These are phyloP conservation scores for Ormyrus rosae DNA, from an alignment of 2,888 invertebrate species.

Conservation along the genomic window DNA sequence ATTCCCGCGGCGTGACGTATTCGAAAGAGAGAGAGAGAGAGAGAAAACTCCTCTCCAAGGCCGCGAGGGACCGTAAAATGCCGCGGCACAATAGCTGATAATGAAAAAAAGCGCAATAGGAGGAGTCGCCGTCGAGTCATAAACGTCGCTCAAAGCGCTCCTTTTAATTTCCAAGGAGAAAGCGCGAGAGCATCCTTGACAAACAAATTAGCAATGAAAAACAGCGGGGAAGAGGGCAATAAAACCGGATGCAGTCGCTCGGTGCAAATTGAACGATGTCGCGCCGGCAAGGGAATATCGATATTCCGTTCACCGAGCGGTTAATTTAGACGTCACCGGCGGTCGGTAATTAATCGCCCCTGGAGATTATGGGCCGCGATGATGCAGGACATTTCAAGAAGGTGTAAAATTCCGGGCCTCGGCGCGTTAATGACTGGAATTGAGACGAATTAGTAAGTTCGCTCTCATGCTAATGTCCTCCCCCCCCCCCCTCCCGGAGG, in stretches of 20 bases:
- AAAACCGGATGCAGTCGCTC: not conserved
- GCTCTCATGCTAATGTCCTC: slow-evolving; percentile 5
- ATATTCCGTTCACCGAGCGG: not conserved
- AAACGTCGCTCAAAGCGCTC: slow-evolving; percentile 13
- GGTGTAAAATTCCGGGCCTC: slow-evolving; percentile 20
- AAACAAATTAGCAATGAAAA: slow-evolving; percentile 23
- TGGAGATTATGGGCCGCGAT: too few species aligned
- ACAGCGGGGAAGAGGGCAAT: not conserved
- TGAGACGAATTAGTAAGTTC: slow-evolving; percentile 26
- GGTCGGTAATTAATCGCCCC: not conserved
- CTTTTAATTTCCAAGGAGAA: slow-evolving; percentile 17
- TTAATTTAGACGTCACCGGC: slow-evolving; percentile 12
- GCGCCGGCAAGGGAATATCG: not conserved
- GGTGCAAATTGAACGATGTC: slow-evolving; percentile 16
- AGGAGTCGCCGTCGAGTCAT: slow-evolving; percentile 4
- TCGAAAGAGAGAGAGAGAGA: too few species aligned
- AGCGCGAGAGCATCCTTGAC: slow-evolving; percentile 27
- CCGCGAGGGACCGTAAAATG: too few species aligned
- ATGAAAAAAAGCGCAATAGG: slow-evolving; percentile 9
- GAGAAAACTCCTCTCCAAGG: too few species aligned
- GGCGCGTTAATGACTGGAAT: slow-evolving; percentile 20
- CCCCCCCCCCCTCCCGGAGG: not conserved
- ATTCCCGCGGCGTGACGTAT: too few species aligned
- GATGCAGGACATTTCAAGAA: not conserved
- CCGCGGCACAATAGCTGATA: too few species aligned